Percentiles rank a stretch among this genome's conserved stretches.
These are phyloP conservation scores for Fregata magnificens DNA, from an alignment of 2,113 vertebrate species.

Conservation along the genomic window DNA sequence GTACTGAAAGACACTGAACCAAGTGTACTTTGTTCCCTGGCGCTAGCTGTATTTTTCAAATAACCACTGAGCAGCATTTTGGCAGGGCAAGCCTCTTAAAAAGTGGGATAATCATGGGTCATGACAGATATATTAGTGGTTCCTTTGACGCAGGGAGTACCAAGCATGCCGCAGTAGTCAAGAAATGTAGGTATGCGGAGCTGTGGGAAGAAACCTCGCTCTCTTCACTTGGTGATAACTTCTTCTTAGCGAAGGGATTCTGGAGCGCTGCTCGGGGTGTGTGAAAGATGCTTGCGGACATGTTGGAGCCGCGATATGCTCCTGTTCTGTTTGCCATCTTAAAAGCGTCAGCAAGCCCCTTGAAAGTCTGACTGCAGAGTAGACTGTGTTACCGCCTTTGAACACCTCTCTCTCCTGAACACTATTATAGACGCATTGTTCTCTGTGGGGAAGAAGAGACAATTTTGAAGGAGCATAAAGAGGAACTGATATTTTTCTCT, in stretches of 20 bases:
- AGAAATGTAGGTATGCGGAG: not conserved
- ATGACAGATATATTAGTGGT: not conserved
- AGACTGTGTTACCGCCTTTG: not conserved
- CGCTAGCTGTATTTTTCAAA: not conserved
- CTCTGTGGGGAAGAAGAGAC: not conserved
- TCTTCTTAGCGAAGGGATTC: not conserved
- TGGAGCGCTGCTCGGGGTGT: not conserved
- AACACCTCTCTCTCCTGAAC: not conserved
- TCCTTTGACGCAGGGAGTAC: not conserved
- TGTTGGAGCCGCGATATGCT: not conserved
- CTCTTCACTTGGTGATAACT: not conserved
- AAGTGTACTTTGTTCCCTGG: not conserved
- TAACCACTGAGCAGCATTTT: not conserved
- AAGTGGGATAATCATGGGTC: not conserved
- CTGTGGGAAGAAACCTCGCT: not conserved
- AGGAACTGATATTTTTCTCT: not conserved
- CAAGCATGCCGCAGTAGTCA: not conserved
- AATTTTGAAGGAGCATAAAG: not conserved
- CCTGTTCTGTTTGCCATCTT: not conserved
- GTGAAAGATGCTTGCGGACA: not conserved
- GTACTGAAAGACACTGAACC: not conserved
- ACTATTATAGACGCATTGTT: fast-evolving
- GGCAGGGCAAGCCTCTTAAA: not conserved
- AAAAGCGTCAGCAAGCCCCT: not conserved
- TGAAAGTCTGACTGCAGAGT: not conserved